Conservation (phyloP, 2,888 invertebrate genomes). For the Dryomyza anilis region DNA sequence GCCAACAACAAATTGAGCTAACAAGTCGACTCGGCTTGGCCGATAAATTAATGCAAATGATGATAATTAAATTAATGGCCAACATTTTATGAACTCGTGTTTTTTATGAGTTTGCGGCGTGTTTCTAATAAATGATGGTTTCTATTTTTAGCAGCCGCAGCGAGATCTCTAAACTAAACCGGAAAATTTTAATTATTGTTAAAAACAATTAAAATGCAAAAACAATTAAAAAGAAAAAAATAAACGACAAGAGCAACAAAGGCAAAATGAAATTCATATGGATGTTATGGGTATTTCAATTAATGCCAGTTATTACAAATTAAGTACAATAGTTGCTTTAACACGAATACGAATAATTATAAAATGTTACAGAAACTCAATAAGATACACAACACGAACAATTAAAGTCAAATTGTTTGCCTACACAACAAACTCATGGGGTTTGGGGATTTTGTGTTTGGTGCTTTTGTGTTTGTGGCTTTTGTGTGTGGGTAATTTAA, state of each 20-base stretch:
- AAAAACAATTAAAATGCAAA: not conserved
- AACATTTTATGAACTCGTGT: not conserved
- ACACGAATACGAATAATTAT: no score
- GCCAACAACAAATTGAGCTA: not conserved
- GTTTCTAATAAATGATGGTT: not conserved
- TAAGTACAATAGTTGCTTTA: no score
- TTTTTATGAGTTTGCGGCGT: not conserved
- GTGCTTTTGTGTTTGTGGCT: no score
- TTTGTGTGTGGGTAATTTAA: no score
- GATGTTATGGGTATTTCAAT: no score
- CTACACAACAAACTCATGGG: no score
- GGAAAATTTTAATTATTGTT: conserved; percentile 4
- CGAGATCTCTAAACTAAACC: not conserved
- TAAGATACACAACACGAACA: no score
- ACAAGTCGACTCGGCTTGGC: not conserved
- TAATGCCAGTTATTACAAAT: no score
- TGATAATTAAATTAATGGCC: conserved; percentile 5
- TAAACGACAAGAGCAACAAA: not conserved
- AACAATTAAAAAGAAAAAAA: not conserved
- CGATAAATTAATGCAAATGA: conserved; percentile 9
- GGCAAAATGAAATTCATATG: not conserved
- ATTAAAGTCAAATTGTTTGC: no score
- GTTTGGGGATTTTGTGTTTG: no score
- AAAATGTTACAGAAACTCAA: no score
- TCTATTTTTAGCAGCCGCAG: not conserved